Percentiles rank a stretch among this genome's conserved stretches.
Conservation (phyloP, 2,113 vertebrate species). For the Leuciscus idus region DNA sequence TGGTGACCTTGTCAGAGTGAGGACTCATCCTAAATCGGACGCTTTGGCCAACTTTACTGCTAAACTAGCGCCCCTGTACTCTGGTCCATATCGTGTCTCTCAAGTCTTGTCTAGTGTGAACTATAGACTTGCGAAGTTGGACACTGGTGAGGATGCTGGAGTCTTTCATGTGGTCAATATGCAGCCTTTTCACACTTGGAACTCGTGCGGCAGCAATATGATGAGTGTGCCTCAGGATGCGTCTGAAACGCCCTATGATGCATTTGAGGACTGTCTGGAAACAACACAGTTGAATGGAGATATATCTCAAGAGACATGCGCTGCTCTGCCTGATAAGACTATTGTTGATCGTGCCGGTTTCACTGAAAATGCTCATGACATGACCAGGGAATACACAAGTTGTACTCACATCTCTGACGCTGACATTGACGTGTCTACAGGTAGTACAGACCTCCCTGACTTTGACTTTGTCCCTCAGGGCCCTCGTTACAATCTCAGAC, state of each 20-base stretch:
- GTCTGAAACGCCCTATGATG: neutral
- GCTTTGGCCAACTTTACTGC: neutral
- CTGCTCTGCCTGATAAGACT: neutral
- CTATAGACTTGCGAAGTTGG: neutral
- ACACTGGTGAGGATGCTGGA: neutral
- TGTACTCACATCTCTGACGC: neutral
- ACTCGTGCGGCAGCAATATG: neutral
- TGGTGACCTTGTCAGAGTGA: constrained; percentile 28
- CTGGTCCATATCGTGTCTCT: neutral
- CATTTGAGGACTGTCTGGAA: neutral
- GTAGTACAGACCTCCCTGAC: neutral
- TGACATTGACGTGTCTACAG: neutral
- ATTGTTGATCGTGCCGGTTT: neutral
- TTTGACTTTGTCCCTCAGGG: neutral
- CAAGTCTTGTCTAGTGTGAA: neutral
- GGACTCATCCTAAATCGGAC: too few species aligned
- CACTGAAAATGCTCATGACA: neutral
- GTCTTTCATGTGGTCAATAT: constrained; percentile 22
- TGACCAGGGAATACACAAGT: neutral
- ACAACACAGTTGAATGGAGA: too few species aligned
- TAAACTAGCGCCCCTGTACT: neutral
- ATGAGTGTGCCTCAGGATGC: neutral
- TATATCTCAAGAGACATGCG: neutral
- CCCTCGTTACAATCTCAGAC: neutral
- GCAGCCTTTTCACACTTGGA: constrained; percentile 19